Evolutionary conservation across 2,888 invertebrate species (phyloP), one percentile per base, ranked within the genome.

Genomic region (Drosophila paranaensis): DNA sequence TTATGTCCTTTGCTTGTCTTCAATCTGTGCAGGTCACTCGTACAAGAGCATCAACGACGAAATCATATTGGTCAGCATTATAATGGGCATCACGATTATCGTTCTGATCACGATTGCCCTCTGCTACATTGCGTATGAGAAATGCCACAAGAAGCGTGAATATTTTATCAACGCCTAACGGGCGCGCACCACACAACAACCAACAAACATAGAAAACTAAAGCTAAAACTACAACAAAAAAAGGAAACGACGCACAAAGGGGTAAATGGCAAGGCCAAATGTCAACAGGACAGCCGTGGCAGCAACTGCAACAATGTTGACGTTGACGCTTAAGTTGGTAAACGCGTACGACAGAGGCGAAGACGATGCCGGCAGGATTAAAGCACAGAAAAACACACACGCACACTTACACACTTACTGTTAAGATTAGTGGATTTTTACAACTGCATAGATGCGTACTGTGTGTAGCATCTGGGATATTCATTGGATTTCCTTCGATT

Each of bases 61-160:
- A 92, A 97, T 97, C 85, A 96, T 97, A 82, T 96, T 96, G 96
- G 96, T 96, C 88, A 96, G 96, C 93, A 96, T 97, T 91, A 96
- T 96, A 71, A 96, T 97, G 96, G 96, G 96, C 40, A 95, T 96
- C 76, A 95, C 96, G 75, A 97, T 97, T 86, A 95, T 96, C 27
- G 94, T 97, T 2, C 94, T 97, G 55, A 97, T 97, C 91, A 96
- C 96, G 30, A 95, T 96, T 83, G 96, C 96, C 0, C 94, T 97
- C 13, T 96, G 96, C 93, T 97, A 96, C 93, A 95, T 97, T 81
- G 94, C 96, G 84, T 94, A 95, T 79, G 96, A 97, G 93, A 97
- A 96, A 90, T 96, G 96, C 91, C 94, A 95, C 82, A 90, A 90
- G 73, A 95, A 91, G 75, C 94, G 95, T 81, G 95, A 96, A 78